These are phyloP conservation scores for Hapalemur alaotrensis DNA, from an alignment of 2,797 vertebrate species.

Conservation along the genomic window DNA sequence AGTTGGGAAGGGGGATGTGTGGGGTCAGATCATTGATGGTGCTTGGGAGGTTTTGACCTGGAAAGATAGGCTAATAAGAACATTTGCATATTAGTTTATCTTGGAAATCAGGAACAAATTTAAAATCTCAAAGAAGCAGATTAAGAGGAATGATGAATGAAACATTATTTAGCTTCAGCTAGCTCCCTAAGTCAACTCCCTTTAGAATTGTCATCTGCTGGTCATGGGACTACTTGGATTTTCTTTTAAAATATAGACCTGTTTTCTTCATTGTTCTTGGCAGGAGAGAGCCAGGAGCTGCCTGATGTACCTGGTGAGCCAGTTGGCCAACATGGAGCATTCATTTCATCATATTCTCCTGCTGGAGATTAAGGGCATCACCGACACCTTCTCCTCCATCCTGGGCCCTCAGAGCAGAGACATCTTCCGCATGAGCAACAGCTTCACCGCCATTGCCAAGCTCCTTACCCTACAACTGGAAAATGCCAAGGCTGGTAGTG, in stretches of 20 bases:
- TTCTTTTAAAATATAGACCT: not conserved
- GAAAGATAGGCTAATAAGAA: not conserved
- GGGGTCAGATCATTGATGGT: not conserved
- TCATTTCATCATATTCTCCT: conserved; percentile 93
- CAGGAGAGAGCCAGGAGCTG: conserved; percentile 90
- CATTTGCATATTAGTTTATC: not conserved
- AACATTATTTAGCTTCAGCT: not conserved
- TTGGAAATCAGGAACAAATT: not conserved
- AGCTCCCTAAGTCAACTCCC: not conserved
- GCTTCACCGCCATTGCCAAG: conserved; percentile 92
- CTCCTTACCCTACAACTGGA: conserved; percentile 89
- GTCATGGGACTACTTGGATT: not conserved
- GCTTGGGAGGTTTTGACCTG: not conserved
- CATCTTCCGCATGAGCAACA: conserved; percentile 96
- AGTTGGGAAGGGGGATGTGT: not conserved
- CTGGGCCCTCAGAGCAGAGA: conserved; percentile 92
- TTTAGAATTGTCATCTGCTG: not conserved
- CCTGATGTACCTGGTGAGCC: conserved; percentile 91
- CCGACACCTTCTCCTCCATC: conserved; percentile 88
- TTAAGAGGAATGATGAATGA: not conserved
- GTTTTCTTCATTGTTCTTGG: conserved; percentile 7
- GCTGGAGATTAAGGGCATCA: conserved; percentile 93
- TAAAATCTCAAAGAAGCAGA: not conserved
- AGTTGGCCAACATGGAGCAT: conserved; percentile 94
- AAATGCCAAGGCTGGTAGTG: not conserved